Percentiles rank a stretch among this genome's conserved stretches.
These are phyloP conservation scores for Diacarnus erythraeanus DNA, from an alignment of 37 sponge, comb jelly and placozoan genomes.

Conservation along the genomic window DNA sequence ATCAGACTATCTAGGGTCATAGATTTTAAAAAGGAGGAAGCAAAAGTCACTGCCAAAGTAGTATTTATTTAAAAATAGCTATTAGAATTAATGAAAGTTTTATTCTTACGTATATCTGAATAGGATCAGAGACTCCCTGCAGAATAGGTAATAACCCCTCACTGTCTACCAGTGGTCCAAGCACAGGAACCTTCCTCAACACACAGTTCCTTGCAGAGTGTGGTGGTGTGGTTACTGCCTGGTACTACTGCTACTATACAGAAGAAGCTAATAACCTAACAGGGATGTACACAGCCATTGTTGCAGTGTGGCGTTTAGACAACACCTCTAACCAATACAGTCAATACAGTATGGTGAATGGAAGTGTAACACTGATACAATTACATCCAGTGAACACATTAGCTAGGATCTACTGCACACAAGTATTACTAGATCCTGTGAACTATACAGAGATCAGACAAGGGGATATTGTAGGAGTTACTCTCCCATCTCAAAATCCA, in stretches of 20 bases:
- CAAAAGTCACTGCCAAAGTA: too few relatives aligned
- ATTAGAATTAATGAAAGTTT: too few relatives aligned
- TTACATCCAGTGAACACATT: background rate
- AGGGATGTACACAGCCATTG: background rate
- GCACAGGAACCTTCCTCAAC: background rate
- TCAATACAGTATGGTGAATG: background rate
- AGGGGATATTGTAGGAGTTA: background rate
- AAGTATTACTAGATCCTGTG: background rate
- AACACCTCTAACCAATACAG: background rate
- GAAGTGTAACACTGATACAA: background rate
- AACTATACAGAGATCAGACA: background rate
- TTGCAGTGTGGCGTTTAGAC: background rate
- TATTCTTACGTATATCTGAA: too few relatives aligned
- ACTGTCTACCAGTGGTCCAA: background rate
- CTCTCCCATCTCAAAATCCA: background rate
- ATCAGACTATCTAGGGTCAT: too few relatives aligned
- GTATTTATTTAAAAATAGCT: too few relatives aligned
- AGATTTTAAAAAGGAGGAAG: too few relatives aligned
- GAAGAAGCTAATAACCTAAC: background rate
- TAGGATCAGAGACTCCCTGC: too few relatives aligned
- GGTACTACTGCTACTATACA: background rate
- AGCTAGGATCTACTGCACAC: background rate
- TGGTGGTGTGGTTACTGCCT: background rate
- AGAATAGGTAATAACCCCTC: background rate
- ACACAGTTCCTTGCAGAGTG: background rate